phyloP scores from a whole-genome alignment of 2,888 invertebrate genomes.

The Scelioninae gen. 2 region DNA sequence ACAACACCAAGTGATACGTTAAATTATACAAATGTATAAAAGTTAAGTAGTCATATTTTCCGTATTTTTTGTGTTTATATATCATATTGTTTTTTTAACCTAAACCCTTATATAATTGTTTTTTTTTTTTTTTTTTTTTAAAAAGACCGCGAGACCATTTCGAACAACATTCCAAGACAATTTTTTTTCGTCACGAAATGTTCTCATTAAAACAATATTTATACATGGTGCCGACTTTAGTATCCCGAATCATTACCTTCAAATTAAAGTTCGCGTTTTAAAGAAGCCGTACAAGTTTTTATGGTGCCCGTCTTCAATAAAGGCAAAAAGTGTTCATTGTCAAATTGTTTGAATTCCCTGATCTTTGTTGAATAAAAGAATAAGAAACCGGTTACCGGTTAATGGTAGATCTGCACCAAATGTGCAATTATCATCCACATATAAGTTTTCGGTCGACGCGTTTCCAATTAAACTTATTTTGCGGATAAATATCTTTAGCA shows the following conservation, averaged over 20 bases:
- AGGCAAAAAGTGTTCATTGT: conserved; percentile 43
- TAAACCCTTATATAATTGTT: too few relatives aligned
- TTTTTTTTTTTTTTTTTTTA: not conserved
- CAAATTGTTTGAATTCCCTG: conserved; percentile 41
- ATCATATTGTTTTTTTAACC: too few relatives aligned
- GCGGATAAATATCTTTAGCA: conserved; percentile 37
- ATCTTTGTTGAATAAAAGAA: conserved; percentile 50
- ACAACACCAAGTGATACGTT: not conserved
- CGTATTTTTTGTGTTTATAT: too few relatives aligned
- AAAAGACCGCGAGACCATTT: conserved; percentile 3
- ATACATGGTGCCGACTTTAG: conserved; percentile 12
- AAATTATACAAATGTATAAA: too few relatives aligned
- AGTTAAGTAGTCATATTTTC: too few relatives aligned
- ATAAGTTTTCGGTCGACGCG: conserved; percentile 16
- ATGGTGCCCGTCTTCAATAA: conserved; percentile 28
- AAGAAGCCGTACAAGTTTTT: conserved; percentile 50
- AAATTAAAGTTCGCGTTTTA: conserved; percentile 25
- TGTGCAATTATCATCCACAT: conserved; percentile 40
- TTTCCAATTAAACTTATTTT: conserved; percentile 31
- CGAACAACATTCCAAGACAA: too few relatives aligned
- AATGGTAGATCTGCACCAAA: conserved; percentile 36
- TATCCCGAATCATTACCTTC: conserved; percentile 17
- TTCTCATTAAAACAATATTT: conserved; percentile 32
- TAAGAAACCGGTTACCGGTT: conserved; percentile 47
- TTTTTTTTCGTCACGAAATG: not conserved